Percentiles rank a stretch among this genome's conserved stretches.
Evolutionary conservation across 2,888 invertebrate genomes (phyloP).

Genomic region (Cloeon dipterum): DNA sequence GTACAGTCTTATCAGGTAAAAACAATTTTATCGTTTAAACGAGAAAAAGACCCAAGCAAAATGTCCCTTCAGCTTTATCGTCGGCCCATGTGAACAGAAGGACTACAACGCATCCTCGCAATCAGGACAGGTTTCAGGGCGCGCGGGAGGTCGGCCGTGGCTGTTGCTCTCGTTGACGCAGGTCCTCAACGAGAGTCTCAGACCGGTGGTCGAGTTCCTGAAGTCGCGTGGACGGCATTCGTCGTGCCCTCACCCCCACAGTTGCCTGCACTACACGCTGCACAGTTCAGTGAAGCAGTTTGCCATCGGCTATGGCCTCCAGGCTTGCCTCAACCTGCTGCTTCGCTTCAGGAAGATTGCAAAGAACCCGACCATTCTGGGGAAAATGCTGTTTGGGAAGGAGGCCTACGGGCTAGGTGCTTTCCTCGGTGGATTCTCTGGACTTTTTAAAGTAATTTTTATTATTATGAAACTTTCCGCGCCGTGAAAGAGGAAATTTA

Average conservation of each 20-base stretch:
- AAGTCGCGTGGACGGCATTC: conserved; percentile 18
- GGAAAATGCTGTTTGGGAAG: conserved; percentile 25
- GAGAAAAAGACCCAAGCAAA: too few relatives aligned
- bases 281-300: conserved; percentile 34
- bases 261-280: conserved; percentile 33
- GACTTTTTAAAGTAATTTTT: conserved; percentile 10
- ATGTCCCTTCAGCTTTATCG: conserved; percentile 32
- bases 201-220: background rate
- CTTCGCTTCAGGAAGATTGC: conserved; percentile 29
- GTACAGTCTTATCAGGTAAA: conserved; percentile 33
- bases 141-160: background rate
- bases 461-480: background rate
- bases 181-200: background rate
- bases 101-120: conserved; percentile 6
- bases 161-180: background rate
- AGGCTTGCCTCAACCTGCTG: conserved; percentile 30
- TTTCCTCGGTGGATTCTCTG: conserved; percentile 44
- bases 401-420: conserved; percentile 34
- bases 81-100: conserved; percentile 31
- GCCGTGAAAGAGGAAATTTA: too few relatives aligned
- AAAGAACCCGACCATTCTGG: conserved; percentile 24
- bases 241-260: conserved; percentile 34
- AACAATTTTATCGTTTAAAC: background rate
- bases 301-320: conserved; percentile 32
- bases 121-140: background rate